Evolutionary conservation across 2,797 vertebrate species (phyloP).

Genomic region (Takifugu ocellatus): DNA sequence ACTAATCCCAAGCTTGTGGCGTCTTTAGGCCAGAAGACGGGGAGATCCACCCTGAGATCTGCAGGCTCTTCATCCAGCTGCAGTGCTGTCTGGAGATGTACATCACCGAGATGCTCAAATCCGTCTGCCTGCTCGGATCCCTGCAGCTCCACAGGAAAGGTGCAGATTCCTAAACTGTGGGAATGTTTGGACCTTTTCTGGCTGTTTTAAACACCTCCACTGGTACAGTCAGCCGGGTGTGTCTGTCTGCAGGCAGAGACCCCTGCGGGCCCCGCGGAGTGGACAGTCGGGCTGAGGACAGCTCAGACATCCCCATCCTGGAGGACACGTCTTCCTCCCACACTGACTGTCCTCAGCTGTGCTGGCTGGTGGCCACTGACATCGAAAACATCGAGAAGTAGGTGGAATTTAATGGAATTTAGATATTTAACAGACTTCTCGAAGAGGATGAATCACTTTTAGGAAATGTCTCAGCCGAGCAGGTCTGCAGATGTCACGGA

Average conservation of each 20-base stretch:
- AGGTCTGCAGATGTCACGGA: too few relatives aligned
- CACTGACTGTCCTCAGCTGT: conserved; percentile 83
- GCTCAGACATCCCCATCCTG: conserved; percentile 87
- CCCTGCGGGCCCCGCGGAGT: conserved; percentile 66
- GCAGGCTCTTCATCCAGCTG: conserved; percentile 94
- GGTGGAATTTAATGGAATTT: conserved; percentile 14
- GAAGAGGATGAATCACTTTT: too few relatives aligned
- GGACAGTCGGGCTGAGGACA: conserved; percentile 86
- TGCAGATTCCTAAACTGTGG: conserved; percentile 38
- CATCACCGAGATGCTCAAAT: conserved; percentile 98
- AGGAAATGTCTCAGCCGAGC: too few relatives aligned
- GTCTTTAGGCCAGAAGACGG: conserved; percentile 90
- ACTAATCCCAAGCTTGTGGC: conserved; percentile 19
- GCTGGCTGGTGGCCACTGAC: conserved; percentile 91
- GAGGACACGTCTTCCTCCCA: conserved; percentile 88
- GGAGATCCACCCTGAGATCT: conserved; percentile 98
- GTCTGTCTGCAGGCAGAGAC: conserved; percentile 80
- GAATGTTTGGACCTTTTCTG: neutral
- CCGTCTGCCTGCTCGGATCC: conserved; percentile 92
- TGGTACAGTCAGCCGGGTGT: too few relatives aligned
- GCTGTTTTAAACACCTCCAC: neutral
- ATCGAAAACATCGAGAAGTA: conserved; percentile 96
- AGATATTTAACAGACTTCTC: neutral
- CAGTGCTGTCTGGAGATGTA: conserved; percentile 99
- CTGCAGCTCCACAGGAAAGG: conserved; percentile 97